Evolutionary conservation across 1,140 invertebrate genomes (phyloP), one percentile per base, ranked within the genome.

Genomic region (Chlorops oryzae): DNA sequence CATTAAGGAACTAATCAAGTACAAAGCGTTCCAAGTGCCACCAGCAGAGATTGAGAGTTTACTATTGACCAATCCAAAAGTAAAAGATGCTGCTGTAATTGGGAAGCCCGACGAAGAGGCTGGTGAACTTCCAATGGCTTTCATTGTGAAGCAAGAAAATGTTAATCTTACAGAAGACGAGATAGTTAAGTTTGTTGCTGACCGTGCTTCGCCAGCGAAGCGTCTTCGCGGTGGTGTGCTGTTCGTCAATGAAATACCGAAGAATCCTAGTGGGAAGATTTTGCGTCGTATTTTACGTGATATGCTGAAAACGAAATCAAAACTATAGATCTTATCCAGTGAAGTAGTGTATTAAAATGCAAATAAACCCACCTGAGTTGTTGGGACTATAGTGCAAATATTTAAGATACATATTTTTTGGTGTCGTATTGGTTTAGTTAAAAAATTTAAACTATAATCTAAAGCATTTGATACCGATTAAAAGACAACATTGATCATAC

Each of bases 1-100:
- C 35, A 66, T 88, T 0, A 90, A 90, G 64, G 87, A 90, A 61
- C 70, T 90, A 3, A 89, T 90, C 42, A 90, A 90, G 63, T 86
- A 84, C 59, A 87, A 88, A 71, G 85, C 81, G 35, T 82, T 81
- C 58, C 87, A 90, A 77, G 87, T 92, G 1, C 76, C 87, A 1
- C 88, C 88, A 51, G 84, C 87, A 2, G 86, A 91, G 72, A 72
- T 92, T 52, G 88, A 92, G 73, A 80, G 80, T 35, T 52, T 91
- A n/a, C 71, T 92, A 12, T 62, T 87, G 3, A 78, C 78, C 27
- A 79, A 90, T 67, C 77, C 81, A 5, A 75, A 73, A 44, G 77
- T 92, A 27, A 74, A 74, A 47, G 88, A 91, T 64, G 84, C 79
- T 4, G 87, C 82, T 21, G 88, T 92, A 0, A 77, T 90, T 54